phyloP scores from a whole-genome alignment of 2,797 vertebrate species.

The Huso huso region DNA sequence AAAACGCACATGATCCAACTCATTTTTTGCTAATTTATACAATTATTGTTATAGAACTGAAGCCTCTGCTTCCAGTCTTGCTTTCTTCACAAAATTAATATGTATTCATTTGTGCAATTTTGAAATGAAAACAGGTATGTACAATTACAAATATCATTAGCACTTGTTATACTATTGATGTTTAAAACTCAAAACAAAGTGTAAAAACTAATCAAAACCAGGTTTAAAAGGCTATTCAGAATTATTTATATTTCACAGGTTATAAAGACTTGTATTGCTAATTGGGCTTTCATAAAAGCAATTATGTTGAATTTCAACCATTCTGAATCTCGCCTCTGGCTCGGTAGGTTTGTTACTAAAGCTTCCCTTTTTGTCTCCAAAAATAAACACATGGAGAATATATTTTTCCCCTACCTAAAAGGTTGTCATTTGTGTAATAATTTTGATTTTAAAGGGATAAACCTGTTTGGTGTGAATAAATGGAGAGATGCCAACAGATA shows the following conservation, averaged over 20 bases:
- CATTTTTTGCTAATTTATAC: constrained; percentile 15
- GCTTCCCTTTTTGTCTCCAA: too few relatives aligned
- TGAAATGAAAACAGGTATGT: not conserved
- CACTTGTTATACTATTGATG: not conserved
- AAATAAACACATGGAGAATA: too few relatives aligned
- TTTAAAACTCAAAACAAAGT: not conserved
- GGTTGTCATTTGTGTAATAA: too few relatives aligned
- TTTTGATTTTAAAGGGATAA: too few relatives aligned
- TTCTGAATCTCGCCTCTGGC: too few relatives aligned
- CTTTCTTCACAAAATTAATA: not conserved
- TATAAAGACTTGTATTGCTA: not conserved
- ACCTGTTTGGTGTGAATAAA: not conserved
- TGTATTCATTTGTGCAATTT: constrained; percentile 1
- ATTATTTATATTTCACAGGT: too few relatives aligned
- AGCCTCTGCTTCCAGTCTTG: not conserved
- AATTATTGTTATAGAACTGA: constrained; percentile 10
- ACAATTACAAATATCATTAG: not conserved
- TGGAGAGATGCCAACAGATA: not conserved
- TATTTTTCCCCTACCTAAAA: too few relatives aligned
- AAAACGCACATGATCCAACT: constrained; percentile 13
- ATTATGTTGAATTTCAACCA: not conserved
- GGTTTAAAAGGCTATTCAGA: too few relatives aligned
- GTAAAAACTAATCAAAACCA: constrained; percentile 24
- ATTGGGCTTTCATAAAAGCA: not conserved
- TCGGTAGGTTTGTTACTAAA: too few relatives aligned